phyloP scores from a whole-genome alignment of 2,113 vertebrate species.

The Sander lucioperca region DNA sequence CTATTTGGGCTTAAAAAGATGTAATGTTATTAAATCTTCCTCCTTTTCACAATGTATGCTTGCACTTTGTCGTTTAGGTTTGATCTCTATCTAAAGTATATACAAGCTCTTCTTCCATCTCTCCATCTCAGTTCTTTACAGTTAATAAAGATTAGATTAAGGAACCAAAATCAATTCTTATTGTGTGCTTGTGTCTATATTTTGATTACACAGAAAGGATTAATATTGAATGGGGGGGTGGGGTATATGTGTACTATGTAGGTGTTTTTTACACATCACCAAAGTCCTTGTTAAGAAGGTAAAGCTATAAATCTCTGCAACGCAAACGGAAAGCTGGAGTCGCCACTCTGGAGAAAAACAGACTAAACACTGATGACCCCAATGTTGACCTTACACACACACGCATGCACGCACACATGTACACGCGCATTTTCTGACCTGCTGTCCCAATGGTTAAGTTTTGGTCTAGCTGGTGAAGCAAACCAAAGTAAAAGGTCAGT shows the following conservation, averaged over 20 bases:
- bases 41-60: too few species aligned
- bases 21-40: background rate
- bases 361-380: conserved; percentile 85
- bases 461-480: too few species aligned
- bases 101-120: too few species aligned
- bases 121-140: background rate
- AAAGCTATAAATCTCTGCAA: conserved; percentile 82
- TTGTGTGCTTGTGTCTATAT: background rate
- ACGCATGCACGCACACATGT: background rate
- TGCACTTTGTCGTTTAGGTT: too few species aligned
- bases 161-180: too few species aligned
- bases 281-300: conserved; percentile 63
- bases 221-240: background rate
- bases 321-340: conserved; percentile 81
- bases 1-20: background rate
- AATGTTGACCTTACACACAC: conserved; percentile 51
- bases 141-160: too few species aligned
- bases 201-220: background rate
- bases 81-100: too few species aligned
- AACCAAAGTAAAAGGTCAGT: too few species aligned
- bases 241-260: background rate
- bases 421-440: background rate
- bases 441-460: background rate
- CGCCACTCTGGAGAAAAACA: conserved; percentile 82
- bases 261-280: conserved; percentile 6